phyloP scores from a whole-genome alignment of 2,797 vertebrate species.

The Megalops cyprinoides region DNA sequence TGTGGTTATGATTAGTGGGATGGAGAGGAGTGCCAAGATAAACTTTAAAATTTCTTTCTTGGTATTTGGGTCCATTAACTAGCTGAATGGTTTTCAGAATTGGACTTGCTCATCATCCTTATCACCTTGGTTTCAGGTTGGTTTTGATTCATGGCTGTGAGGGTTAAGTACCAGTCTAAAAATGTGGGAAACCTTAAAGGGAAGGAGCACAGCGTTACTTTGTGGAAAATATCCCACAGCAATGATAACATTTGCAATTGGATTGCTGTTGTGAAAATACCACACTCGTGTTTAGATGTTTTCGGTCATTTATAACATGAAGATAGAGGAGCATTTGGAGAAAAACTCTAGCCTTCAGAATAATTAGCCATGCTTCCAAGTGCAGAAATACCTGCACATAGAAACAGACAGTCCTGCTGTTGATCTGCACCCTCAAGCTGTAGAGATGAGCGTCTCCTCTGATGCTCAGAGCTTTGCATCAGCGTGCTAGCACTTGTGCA shows the following conservation, averaged over 20 bases:
- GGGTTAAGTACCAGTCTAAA: neutral
- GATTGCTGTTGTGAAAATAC: neutral
- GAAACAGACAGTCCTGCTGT: no score
- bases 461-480: no score
- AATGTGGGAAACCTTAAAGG: neutral
- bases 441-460: no score
- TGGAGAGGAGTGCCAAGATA: neutral
- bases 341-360: no score
- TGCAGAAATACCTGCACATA: no score
- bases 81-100: neutral
- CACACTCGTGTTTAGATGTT: neutral
- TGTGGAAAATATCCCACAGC: neutral
- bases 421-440: no score
- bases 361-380: neutral
- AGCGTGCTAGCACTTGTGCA: neutral
- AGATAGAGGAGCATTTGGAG: neutral
- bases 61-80: neutral
- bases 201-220: neutral
- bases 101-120: neutral
- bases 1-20: neutral
- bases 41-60: neutral
- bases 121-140: neutral
- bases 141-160: neutral
- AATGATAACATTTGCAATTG: no score
- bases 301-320: neutral